Percentiles rank a stretch among this genome's conserved stretches.
Evolutionary conservation across 2,888 invertebrate species (phyloP).

Genomic region (Eupithecia dodoneata): DNA sequence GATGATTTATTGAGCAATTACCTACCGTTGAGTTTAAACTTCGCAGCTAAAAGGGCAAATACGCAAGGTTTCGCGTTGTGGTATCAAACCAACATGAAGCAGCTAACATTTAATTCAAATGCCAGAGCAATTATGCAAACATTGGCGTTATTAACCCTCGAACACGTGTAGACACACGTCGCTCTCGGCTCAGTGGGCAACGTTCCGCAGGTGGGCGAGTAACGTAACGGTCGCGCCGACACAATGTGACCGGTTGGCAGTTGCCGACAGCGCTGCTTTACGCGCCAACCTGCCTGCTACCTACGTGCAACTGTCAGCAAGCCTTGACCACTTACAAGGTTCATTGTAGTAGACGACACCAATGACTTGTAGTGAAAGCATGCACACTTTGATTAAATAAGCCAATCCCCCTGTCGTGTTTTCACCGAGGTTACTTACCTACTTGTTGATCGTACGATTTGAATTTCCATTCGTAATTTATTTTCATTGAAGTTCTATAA

Average conservation of each 20-base stretch:
- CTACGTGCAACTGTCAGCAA: slow-evolving; percentile 34
- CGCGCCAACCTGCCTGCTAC: slow-evolving; percentile 53
- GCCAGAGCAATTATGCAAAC: slow-evolving; percentile 51
- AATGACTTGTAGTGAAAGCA: slow-evolving; percentile 7
- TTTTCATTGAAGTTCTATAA: background rate
- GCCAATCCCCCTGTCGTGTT: background rate
- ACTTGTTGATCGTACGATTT: slow-evolving; percentile 3
- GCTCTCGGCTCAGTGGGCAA: slow-evolving; percentile 79
- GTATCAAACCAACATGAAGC: slow-evolving; percentile 17
- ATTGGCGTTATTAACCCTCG: slow-evolving; percentile 53
- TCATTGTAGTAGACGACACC: slow-evolving; percentile 15
- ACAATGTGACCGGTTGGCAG: slow-evolving; percentile 59
- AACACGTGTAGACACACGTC: slow-evolving; percentile 68
- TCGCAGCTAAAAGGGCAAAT: slow-evolving; percentile 29
- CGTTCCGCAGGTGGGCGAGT: slow-evolving; percentile 78
- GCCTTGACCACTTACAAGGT: slow-evolving; percentile 34
- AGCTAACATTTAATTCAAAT: slow-evolving; percentile 42
- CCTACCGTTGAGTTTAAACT: slow-evolving; percentile 26
- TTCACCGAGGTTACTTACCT: background rate
- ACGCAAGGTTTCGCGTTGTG: slow-evolving; percentile 34
- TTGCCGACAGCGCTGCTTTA: slow-evolving; percentile 53
- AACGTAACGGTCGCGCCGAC: slow-evolving; percentile 77
- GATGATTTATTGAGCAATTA: slow-evolving; percentile 29
- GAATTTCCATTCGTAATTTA: background rate
- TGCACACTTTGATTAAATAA: background rate